These are phyloP conservation scores for Talpa occidentalis DNA, from an alignment of 2,113 vertebrate genomes.

Conservation along the genomic window DNA sequence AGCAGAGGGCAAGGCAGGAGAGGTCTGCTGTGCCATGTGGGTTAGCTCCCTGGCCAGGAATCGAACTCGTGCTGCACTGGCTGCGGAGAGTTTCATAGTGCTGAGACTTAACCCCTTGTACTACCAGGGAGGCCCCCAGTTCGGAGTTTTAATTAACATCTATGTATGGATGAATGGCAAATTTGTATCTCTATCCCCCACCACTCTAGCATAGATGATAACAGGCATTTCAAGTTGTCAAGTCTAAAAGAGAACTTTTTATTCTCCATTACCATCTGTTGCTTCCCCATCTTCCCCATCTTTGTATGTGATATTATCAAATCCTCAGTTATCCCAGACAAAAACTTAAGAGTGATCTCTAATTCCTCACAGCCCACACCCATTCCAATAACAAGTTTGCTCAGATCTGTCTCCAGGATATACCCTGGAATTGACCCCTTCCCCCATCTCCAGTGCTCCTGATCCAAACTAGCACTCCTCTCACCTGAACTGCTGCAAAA, in stretches of 20 bases:
- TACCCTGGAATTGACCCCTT: neutral
- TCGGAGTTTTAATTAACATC: neutral
- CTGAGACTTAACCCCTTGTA: too few species aligned
- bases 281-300: neutral
- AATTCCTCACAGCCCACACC: neutral
- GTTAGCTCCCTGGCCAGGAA: too few species aligned
- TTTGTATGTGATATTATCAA: neutral
- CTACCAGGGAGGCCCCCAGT: too few species aligned
- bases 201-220: neutral
- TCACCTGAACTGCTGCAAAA: neutral
- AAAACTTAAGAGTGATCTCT: neutral
- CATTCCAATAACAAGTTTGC: neutral
- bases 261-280: neutral
- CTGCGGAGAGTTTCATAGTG: too few species aligned
- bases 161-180: neutral
- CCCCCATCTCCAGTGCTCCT: neutral
- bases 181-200: neutral
- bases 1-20: too few species aligned
- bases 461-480: neutral
- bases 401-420: neutral
- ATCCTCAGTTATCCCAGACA: neutral
- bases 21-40: too few species aligned
- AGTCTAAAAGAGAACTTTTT: neutral
- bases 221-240: neutral
- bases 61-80: too few species aligned